Conservation (phyloP, 2,113 vertebrate species). For the Stercorarius parasiticus region DNA sequence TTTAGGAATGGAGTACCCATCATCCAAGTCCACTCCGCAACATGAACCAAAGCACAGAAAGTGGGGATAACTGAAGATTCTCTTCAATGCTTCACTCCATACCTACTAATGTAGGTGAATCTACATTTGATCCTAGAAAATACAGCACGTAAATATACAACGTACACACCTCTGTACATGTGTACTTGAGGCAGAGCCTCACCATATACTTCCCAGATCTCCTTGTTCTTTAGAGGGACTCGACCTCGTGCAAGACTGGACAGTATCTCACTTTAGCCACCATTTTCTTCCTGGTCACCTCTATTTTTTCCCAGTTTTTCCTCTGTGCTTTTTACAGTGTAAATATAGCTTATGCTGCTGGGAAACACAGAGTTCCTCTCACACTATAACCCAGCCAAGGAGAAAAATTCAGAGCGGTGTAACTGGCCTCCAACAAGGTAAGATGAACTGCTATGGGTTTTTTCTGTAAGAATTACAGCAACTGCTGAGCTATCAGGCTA, state of each 20-base stretch:
- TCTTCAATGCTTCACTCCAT: neutral
- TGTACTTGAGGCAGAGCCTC: neutral
- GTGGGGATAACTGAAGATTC: neutral
- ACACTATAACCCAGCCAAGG: neutral
- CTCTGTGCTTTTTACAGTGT: neutral
- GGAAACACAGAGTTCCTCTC: neutral
- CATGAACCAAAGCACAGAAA: neutral
- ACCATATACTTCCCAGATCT: neutral
- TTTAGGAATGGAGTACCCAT: neutral
- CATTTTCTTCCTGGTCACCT: neutral
- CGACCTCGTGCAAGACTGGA: neutral
- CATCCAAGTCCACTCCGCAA: neutral
- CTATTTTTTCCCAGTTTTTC: neutral
- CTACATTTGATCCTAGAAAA: neutral
- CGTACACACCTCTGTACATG: neutral
- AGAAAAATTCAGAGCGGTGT: neutral
- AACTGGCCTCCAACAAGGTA: neutral
- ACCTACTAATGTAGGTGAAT: neutral
- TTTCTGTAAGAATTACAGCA: conserved; percentile 34
- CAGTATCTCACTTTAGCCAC: neutral
- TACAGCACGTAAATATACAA: rapidly evolving
- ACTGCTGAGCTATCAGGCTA: conserved; percentile 66
- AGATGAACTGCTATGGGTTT: neutral
- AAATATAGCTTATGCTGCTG: neutral
- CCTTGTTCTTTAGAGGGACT: neutral